A percentile compares a stretch with the other conserved stretches of the same genome.
These are phyloP conservation scores for Manis javanica DNA, from an alignment of 2,797 vertebrate genomes.

Conservation along the genomic window DNA sequence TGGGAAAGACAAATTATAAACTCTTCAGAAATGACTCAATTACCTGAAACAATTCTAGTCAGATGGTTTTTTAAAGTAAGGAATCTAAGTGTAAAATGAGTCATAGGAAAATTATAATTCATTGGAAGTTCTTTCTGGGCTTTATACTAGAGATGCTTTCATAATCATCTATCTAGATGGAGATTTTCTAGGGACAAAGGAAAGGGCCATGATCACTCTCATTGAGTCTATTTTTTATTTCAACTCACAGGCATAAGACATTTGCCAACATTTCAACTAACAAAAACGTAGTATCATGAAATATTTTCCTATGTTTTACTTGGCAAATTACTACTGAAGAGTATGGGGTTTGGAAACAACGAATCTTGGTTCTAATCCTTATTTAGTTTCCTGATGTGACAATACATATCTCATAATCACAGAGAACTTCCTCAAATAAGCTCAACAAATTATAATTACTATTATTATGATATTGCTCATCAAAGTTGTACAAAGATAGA, in stretches of 20 bases:
- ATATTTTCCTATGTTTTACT: neutral
- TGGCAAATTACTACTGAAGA: neutral
- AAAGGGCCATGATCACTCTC: neutral
- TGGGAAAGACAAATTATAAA: constrained; percentile 40
- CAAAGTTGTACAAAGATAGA: neutral
- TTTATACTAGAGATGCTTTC: constrained; percentile 4
- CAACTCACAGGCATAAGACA: neutral
- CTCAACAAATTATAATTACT: neutral
- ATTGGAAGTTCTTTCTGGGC: neutral
- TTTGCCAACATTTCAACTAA: neutral
- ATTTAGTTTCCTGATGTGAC: neutral
- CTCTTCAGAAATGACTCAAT: constrained; percentile 5
- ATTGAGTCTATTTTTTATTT: neutral
- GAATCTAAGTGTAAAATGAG: constrained; percentile 41
- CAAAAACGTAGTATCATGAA: neutral
- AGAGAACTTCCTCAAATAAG: neutral
- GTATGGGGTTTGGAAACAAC: neutral
- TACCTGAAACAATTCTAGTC: neutral
- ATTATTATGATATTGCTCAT: neutral
- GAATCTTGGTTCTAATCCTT: neutral
- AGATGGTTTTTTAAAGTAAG: constrained; percentile 52
- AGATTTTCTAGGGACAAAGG: constrained; percentile 15
- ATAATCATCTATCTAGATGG: neutral
- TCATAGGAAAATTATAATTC: constrained; percentile 46
- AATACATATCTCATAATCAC: neutral